A percentile compares a stretch with the other conserved stretches of the same genome.
Conservation (phyloP, 2,888 invertebrate genomes). For the Chorisops tibialis region DNA sequence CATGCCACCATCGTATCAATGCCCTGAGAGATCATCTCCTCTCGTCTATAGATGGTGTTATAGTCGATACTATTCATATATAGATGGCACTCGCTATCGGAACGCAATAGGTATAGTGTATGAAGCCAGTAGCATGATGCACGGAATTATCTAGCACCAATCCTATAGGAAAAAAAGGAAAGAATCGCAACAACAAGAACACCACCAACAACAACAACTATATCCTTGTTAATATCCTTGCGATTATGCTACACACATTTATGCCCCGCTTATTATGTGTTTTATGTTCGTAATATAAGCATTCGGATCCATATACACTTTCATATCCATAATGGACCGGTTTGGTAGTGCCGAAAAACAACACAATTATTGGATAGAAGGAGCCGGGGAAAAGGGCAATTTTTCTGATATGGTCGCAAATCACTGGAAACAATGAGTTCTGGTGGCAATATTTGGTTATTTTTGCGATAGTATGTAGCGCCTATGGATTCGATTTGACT, state of each 20-base stretch:
- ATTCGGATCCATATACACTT: slow-evolving; percentile 26
- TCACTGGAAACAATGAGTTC: slow-evolving; percentile 1
- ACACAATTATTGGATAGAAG: background rate
- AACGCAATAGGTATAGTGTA: slow-evolving; percentile 1
- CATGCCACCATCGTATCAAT: slow-evolving; percentile 24
- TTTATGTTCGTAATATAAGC: slow-evolving; percentile 32
- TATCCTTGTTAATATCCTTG: slow-evolving; percentile 34
- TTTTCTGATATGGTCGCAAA: background rate
- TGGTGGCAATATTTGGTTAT: too few species aligned
- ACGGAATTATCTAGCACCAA: background rate
- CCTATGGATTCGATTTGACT: too few species aligned
- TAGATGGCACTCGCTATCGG: background rate
- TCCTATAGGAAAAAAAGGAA: background rate
- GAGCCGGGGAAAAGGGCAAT: background rate
- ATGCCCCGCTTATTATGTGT: slow-evolving; percentile 33
- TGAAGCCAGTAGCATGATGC: background rate
- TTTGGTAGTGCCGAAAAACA: background rate
- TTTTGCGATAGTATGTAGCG: too few species aligned
- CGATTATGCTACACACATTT: slow-evolving; percentile 34
- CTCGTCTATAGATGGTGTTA: slow-evolving; percentile 20
- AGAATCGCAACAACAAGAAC: background rate
- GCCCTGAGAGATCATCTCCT: slow-evolving; percentile 28
- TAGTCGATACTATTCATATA: slow-evolving; percentile 4
- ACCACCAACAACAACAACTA: slow-evolving; percentile 28
- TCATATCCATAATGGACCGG: slow-evolving; percentile 24